These are phyloP conservation scores for Sterrhoptilus dennistouni DNA, from an alignment of 2,113 vertebrate genomes.

Conservation along the genomic window DNA sequence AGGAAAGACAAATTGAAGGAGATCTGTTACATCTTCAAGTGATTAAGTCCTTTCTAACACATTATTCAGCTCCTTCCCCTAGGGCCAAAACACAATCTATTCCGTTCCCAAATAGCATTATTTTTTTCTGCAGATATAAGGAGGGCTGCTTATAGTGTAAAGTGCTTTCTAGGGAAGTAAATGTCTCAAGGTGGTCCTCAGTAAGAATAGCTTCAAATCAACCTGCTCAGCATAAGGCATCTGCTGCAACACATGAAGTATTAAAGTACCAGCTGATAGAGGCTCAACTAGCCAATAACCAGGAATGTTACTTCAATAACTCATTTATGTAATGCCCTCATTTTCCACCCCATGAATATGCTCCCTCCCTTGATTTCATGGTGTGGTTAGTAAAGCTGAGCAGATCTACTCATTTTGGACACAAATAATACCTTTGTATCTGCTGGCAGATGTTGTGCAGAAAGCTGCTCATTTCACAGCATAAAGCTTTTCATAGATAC, in stretches of 20 bases:
- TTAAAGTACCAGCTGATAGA: neutral
- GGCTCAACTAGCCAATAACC: neutral
- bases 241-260: neutral
- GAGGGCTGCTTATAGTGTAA: neutral
- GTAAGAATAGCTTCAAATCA: neutral
- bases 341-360: neutral
- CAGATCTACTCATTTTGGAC: neutral
- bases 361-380: neutral
- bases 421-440: neutral
- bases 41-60: neutral
- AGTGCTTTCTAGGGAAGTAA: neutral
- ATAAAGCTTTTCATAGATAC: neutral
- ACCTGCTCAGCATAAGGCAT: neutral
- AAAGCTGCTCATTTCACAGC: neutral
- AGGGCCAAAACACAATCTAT: neutral
- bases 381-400: neutral
- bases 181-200: neutral
- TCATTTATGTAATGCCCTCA: neutral
- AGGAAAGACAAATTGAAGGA: neutral
- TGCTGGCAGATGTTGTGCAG: neutral
- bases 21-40: neutral
- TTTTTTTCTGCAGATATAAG: neutral
- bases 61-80: neutral
- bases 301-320: neutral
- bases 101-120: neutral